A percentile compares a stretch with the other conserved stretches of the same genome.
Evolutionary conservation across 2,113 vertebrate genomes (phyloP).

Genomic region (Scopus umbretta): DNA sequence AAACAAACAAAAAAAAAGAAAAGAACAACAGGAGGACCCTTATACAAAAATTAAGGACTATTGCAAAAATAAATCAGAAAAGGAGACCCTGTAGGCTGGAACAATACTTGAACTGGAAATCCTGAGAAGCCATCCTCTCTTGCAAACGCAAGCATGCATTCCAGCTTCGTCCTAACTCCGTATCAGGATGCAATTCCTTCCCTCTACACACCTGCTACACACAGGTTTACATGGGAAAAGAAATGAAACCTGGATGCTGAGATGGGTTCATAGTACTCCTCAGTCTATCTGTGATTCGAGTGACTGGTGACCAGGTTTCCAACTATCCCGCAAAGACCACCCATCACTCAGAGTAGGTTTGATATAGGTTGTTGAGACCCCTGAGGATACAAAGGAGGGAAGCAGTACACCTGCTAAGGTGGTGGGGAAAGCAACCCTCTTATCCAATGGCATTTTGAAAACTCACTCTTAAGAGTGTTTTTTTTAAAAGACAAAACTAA

Average conservation of each 20-base stretch:
- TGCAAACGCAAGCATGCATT: not conserved
- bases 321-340: not conserved
- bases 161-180: not conserved
- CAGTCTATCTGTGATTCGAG: not conserved
- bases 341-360: not conserved
- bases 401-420: not conserved
- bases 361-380: not conserved
- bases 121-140: not conserved
- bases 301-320: not conserved
- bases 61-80: conserved; percentile 9
- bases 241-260: not conserved
- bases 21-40: not conserved
- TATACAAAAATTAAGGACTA: not conserved
- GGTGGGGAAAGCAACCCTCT: not conserved
- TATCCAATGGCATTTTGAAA: not conserved
- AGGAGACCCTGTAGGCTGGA: not conserved
- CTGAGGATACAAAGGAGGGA: not conserved
- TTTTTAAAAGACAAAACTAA: not conserved
- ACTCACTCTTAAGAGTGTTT: not conserved
- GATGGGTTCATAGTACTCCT: not conserved
- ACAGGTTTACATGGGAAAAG: not conserved
- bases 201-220: not conserved
- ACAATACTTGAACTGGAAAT: not conserved
- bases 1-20: not conserved
- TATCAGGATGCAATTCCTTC: not conserved